These are phyloP conservation scores for Cyclina sinensis DNA, from an alignment of 1,140 invertebrate genomes.

Conservation along the genomic window DNA sequence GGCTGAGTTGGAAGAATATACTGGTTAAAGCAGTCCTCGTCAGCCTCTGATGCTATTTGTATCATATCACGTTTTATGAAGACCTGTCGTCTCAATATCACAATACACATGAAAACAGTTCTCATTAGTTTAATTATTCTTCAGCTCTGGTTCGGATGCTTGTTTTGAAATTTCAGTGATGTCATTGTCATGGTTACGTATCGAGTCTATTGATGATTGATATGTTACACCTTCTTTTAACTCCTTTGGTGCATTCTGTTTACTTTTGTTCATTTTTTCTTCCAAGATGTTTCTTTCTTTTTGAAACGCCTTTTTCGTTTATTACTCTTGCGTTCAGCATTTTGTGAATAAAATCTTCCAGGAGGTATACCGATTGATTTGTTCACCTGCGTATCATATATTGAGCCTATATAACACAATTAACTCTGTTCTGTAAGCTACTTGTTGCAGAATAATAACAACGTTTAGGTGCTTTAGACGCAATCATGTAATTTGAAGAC, in stretches of 20 bases:
- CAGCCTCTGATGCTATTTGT: neutral
- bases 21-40: neutral
- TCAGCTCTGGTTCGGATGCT: neutral
- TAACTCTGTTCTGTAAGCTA: slow-evolving; percentile 16
- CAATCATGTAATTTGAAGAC: slow-evolving; percentile 30
- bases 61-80: slow-evolving; percentile 26
- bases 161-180: slow-evolving; percentile 12
- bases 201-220: slow-evolving; percentile 1
- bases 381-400: slow-evolving; percentile 27
- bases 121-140: neutral
- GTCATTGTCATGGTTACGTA: slow-evolving; percentile 18
- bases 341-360: slow-evolving; percentile 21
- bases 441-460: slow-evolving; percentile 20
- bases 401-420: slow-evolving; percentile 1
- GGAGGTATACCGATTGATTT: neutral
- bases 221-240: neutral
- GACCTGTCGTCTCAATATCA: slow-evolving; percentile 38
- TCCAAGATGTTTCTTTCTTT: slow-evolving; percentile 1
- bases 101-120: slow-evolving; percentile 1
- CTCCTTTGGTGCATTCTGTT: slow-evolving; percentile 14
- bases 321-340: slow-evolving; percentile 1
- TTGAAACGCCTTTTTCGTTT: slow-evolving; percentile 6
- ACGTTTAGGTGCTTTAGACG: slow-evolving; percentile 26
- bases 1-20: slow-evolving; percentile 14
- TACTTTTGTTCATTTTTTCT: neutral